Conservation (phyloP, 2,888 invertebrate species). For the Drosophila maculinotata region DNA sequence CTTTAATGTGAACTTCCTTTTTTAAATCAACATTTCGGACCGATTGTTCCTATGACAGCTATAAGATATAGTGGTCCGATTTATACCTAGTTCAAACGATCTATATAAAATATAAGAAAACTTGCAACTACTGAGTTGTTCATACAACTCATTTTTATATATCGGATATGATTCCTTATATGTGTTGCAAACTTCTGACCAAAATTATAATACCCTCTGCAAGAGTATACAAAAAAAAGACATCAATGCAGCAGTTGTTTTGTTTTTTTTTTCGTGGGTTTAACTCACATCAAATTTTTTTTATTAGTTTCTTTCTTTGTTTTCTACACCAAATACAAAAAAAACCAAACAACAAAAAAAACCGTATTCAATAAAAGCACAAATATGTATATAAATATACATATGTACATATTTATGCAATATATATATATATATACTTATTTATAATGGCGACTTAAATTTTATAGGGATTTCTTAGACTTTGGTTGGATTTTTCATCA, state of each 20-base stretch:
- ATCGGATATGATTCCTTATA: too few species aligned
- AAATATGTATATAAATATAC: conserved; percentile 29
- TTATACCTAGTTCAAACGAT: too few species aligned
- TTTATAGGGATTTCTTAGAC: conserved; percentile 21
- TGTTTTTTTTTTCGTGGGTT: conserved; percentile 56
- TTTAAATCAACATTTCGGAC: too few species aligned
- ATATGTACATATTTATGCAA: conserved; percentile 19
- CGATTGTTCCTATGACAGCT: too few species aligned
- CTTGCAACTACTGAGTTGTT: too few species aligned
- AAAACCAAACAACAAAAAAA: conserved; percentile 37
- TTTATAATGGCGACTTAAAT: conserved; percentile 34
- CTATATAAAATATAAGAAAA: too few species aligned
- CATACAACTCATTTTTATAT: too few species aligned
- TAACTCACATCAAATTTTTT: conserved; percentile 72
- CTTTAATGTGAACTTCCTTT: too few species aligned
- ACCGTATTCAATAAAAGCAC: conserved; percentile 58
- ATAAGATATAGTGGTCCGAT: too few species aligned
- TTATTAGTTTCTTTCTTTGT: conserved; percentile 71
- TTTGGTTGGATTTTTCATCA: conserved; percentile 20
- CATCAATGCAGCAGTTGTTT: conserved; percentile 35
- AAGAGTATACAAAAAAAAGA: too few species aligned
- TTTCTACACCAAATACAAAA: conserved; percentile 54
- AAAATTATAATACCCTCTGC: too few species aligned
- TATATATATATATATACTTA: conserved; percentile 27
- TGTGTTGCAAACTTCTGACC: too few species aligned